Evolutionary conservation across 2,888 invertebrate genomes (phyloP).

Genomic region (Polydrusus cervinus): DNA sequence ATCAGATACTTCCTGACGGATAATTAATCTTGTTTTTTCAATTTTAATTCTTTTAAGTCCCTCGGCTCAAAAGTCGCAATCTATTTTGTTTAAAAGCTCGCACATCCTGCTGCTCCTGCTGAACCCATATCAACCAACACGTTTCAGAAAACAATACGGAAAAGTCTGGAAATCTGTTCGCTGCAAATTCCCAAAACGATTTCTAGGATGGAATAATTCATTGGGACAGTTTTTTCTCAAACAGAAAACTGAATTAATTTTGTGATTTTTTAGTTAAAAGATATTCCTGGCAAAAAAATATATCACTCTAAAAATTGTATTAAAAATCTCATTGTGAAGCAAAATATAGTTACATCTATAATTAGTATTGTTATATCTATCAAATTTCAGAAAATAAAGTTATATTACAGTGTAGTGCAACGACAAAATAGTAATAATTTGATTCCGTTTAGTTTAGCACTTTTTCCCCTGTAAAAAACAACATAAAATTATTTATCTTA

Average conservation of each 20-base stretch:
- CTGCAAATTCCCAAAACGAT: constrained; percentile 18
- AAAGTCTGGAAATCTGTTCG: constrained; percentile 16
- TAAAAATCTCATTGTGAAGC: too few species aligned
- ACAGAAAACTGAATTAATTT: background rate
- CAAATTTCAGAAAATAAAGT: too few species aligned
- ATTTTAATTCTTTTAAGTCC: constrained; percentile 25
- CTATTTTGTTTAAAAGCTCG: constrained; percentile 22
- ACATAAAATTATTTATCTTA: constrained; percentile 16
- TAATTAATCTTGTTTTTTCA: constrained; percentile 3
- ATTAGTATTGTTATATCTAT: too few species aligned
- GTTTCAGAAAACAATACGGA: constrained; percentile 16
- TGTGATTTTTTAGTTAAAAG: too few species aligned
- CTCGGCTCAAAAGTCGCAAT: constrained; percentile 15
- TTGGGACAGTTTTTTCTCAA: background rate
- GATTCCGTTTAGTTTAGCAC: too few species aligned
- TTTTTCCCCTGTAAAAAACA: background rate
- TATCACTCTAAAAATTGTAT: too few species aligned
- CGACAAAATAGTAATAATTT: too few species aligned
- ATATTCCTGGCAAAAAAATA: too few species aligned
- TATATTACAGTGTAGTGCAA: too few species aligned
- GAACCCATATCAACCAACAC: constrained; percentile 25
- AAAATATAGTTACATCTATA: too few species aligned
- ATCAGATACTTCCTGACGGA: too few species aligned
- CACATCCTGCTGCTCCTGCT: constrained; percentile 12
- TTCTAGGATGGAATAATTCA: background rate